Evolutionary conservation across 2,888 invertebrate genomes (phyloP).

Genomic region (Eristalis tenax): DNA sequence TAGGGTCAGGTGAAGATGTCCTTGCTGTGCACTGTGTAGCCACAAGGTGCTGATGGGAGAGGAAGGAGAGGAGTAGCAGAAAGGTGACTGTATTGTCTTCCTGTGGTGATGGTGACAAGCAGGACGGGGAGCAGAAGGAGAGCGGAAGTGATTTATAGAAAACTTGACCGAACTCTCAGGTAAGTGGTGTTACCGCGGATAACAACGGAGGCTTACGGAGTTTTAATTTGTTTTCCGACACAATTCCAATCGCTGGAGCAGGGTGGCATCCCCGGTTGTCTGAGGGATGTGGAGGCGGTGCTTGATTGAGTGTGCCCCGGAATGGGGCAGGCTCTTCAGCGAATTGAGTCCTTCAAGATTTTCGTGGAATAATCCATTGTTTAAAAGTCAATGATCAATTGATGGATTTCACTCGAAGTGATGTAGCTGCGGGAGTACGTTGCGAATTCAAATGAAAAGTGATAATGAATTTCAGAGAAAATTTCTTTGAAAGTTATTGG

Average conservation of each 20-base stretch:
- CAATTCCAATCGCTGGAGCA: not conserved
- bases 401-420: not conserved
- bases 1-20: not conserved
- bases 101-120: too few relatives aligned
- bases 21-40: not conserved
- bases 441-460: not conserved
- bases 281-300: not conserved
- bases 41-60: not conserved
- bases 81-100: not conserved
- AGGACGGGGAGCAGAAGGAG: not conserved
- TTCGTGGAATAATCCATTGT: not conserved
- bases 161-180: slow-evolving; percentile 17
- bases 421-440: not conserved
- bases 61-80: not conserved
- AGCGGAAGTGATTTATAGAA: slow-evolving; percentile 54
- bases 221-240: slow-evolving; percentile 45
- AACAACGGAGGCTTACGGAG: slow-evolving; percentile 23
- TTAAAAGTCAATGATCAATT: not conserved
- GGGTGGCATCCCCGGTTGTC: not conserved
- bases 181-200: slow-evolving; percentile 12
- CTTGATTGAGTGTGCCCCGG: not conserved
- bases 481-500: too few relatives aligned
- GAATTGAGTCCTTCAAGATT: too few relatives aligned
- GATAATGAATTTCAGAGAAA: not conserved
- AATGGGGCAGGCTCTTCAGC: too few relatives aligned